These are phyloP conservation scores for Eupleurogrammus muticus DNA, from an alignment of 2,797 vertebrate species.

Conservation along the genomic window DNA sequence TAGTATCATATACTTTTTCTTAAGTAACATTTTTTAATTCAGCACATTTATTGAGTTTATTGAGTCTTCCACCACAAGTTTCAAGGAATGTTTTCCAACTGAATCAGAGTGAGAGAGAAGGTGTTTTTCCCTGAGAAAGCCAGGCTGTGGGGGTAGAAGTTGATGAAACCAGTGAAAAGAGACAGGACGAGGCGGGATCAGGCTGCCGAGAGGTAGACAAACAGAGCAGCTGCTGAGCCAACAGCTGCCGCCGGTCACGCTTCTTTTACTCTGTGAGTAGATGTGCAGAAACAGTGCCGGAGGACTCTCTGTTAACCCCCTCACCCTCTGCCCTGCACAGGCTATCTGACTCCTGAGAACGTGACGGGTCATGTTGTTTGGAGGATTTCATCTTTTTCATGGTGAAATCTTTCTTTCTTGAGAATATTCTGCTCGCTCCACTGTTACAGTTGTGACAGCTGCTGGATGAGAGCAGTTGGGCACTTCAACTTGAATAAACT, in stretches of 20 bases:
- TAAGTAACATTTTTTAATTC: too few species aligned
- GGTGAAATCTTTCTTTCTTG: neutral
- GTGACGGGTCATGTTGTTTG: neutral
- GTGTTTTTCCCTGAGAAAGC: neutral
- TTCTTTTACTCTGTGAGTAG: slow-evolving; percentile 38
- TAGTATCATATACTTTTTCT: too few species aligned
- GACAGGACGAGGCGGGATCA: neutral
- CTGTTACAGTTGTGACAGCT: neutral
- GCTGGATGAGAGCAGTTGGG: neutral
- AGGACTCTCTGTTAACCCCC: slow-evolving; percentile 41
- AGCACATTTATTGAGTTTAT: too few species aligned
- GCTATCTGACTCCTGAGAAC: neutral
- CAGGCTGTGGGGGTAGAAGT: neutral
- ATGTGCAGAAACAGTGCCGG: slow-evolving; percentile 4
- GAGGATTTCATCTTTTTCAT: neutral
- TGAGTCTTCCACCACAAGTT: too few species aligned
- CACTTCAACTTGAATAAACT: neutral
- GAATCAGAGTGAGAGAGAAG: neutral
- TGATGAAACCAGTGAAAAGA: neutral
- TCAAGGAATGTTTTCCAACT: neutral
- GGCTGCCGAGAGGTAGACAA: slow-evolving; percentile 14
- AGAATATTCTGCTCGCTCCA: neutral
- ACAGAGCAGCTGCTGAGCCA: slow-evolving; percentile 58
- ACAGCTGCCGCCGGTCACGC: slow-evolving; percentile 73
- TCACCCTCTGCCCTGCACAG: slow-evolving; percentile 6